Percentiles rank a stretch among this genome's conserved stretches.
phyloP scores from a whole-genome alignment of 2,113 vertebrate genomes.

The Rhynchopsitta pachyrhyncha region DNA sequence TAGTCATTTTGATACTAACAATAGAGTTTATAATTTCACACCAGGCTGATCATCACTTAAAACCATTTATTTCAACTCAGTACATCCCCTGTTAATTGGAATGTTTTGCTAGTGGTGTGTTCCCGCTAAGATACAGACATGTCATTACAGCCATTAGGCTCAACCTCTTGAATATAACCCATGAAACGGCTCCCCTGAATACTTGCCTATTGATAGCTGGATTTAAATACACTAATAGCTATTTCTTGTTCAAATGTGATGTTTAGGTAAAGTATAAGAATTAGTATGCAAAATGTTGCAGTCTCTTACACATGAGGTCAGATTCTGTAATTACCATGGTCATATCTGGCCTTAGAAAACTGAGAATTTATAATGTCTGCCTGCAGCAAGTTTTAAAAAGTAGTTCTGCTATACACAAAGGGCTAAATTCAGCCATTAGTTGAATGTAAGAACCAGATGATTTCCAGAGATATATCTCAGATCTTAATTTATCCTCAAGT shows the following conservation, averaged over 20 bases:
- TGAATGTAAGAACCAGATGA: neutral
- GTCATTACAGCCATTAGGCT: neutral
- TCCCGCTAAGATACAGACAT: neutral
- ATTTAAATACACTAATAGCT: neutral
- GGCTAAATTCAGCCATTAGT: neutral
- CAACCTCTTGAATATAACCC: neutral
- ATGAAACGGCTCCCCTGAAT: neutral
- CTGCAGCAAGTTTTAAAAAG: neutral
- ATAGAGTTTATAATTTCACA: constrained; percentile 55
- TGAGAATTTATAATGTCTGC: neutral
- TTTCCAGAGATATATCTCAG: neutral
- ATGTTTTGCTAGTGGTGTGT: constrained; percentile 21
- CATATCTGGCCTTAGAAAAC: neutral
- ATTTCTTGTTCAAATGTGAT: neutral
- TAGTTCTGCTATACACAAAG: neutral
- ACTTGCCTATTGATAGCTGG: neutral
- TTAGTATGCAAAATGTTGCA: neutral
- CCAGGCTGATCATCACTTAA: constrained; percentile 51
- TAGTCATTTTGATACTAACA: constrained; percentile 40
- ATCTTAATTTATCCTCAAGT: neutral
- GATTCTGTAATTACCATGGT: neutral
- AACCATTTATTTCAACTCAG: constrained; percentile 35
- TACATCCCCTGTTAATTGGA: constrained; percentile 19
- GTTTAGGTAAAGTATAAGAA: neutral
- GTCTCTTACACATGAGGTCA: neutral